Evolutionary conservation across 2,113 vertebrate species (phyloP), one percentile per base, ranked within the genome.

Genomic region (Carollia perspicillata): DNA sequence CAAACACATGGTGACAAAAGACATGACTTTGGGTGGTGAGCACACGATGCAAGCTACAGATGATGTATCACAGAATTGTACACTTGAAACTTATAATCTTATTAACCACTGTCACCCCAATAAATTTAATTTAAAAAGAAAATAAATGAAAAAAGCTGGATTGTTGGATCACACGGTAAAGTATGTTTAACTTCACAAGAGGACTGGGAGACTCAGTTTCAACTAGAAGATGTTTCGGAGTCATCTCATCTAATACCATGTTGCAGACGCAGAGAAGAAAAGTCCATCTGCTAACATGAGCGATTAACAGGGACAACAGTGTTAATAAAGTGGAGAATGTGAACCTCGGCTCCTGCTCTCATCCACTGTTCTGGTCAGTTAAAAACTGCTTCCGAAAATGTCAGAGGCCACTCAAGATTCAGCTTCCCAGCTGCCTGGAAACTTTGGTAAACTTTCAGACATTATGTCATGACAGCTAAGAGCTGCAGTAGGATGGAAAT

Each of bases 401-500:
- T 94, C 91, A 92, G 22, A 49, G n/a, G 94, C 77, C 51, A 90
- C 51, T 85, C 68, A 84, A 80, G 51, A 93, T 28, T 89, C 26
- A 69, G 95, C 65, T 37, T 75, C 17, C 26, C 20, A 93, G 79
- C 74, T 77, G 66, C 68, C 42, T 95, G n/a, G 42, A 93, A 93
- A 91, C 93, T 83, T 65, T 89, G 58, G 77, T 35, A 69, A 85
- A 51, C 33, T 81, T 89, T 90, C 30, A 92, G 74, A 53, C 95
- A 83, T 14, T 83, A 37, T 86, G 35, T 83, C 86, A 90, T 47
- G 72, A 75, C n/a, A 94, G 71, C 37, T 96, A 84, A 93, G 74
- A 91, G 86, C 66, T 91, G 51, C 22, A 71, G 23, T 49, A 33
- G 68, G 60, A 92, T 0, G 30, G 68, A 93, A 91, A 93, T 89